Evolutionary conservation across 1,140 invertebrate genomes (phyloP).

Genomic region (Orchestia grillus): DNA sequence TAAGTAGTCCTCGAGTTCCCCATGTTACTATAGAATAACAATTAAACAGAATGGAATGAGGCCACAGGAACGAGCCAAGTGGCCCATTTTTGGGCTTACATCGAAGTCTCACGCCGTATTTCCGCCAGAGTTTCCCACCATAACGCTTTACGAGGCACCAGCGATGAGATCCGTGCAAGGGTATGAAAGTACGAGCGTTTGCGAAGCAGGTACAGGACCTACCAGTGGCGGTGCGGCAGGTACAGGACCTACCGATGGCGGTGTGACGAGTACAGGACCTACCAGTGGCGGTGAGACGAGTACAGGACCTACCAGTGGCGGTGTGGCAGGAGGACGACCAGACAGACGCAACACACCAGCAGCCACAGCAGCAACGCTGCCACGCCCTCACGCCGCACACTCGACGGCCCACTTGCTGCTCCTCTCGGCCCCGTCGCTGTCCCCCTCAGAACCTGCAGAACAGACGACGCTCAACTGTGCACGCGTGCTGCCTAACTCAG

Average conservation of each 20-base stretch:
- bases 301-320: constrained; percentile 8
- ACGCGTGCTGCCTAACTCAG: too few relatives aligned
- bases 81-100: too few relatives aligned
- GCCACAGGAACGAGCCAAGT: too few relatives aligned
- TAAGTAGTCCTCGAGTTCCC: too few relatives aligned
- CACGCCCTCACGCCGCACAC: not conserved
- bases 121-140: too few relatives aligned
- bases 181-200: too few relatives aligned
- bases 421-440: too few relatives aligned
- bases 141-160: not conserved
- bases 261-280: not conserved
- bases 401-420: not conserved
- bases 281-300: constrained; percentile 3
- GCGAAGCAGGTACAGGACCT: not conserved
- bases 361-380: not conserved
- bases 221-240: not conserved
- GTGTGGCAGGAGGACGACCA: not conserved
- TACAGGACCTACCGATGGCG: not conserved
- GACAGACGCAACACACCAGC: not conserved
- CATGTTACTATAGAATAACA: too few relatives aligned
- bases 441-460: too few relatives aligned
- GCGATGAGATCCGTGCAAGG: not conserved
- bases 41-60: too few relatives aligned
- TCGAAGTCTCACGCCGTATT: too few relatives aligned
- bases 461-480: too few relatives aligned